These are phyloP conservation scores for Hydractinia symbiolongicarpus DNA, from an alignment of 30 jellyfish, hydroid and myxozoan species.

Conservation along the genomic window DNA sequence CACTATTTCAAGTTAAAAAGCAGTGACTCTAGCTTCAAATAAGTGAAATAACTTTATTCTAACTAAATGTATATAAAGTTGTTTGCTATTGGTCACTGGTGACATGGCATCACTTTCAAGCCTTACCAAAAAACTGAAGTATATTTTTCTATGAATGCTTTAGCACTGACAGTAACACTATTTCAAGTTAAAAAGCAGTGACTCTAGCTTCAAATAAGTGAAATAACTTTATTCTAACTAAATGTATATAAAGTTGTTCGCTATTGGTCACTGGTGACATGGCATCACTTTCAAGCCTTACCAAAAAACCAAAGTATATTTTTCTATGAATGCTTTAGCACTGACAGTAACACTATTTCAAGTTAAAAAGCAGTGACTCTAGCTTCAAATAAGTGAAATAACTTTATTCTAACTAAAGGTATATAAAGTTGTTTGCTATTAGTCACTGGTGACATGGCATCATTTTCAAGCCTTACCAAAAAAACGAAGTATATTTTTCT, in stretches of 20 bases:
- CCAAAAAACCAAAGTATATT: conserved; percentile 49
- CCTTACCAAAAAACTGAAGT: conserved; percentile 23
- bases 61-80: background rate
- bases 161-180: conserved; percentile 30
- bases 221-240: background rate
- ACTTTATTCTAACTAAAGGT: too few species aligned
- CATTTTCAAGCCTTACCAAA: conserved; percentile 55
- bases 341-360: conserved; percentile 42
- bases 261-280: conserved; percentile 32
- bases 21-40: conserved; percentile 91
- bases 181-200: background rate
- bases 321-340: conserved; percentile 87
- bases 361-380: conserved; percentile 84
- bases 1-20: conserved; percentile 38
- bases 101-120: conserved; percentile 14
- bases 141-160: conserved; percentile 22
- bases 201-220: conserved; percentile 32
- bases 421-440: conserved; percentile 2
- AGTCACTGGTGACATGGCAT: conserved; percentile 32
- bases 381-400: conserved; percentile 43
- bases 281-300: conserved; percentile 37
- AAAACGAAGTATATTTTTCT: conserved; percentile 47
- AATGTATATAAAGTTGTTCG: background rate
- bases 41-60: too few species aligned
- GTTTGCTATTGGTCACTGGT: conserved; percentile 38